Percentiles rank a stretch among this genome's conserved stretches.
These are phyloP conservation scores for Hydrolagus affinis DNA, from an alignment of 2,113 vertebrate species.

Conservation along the genomic window DNA sequence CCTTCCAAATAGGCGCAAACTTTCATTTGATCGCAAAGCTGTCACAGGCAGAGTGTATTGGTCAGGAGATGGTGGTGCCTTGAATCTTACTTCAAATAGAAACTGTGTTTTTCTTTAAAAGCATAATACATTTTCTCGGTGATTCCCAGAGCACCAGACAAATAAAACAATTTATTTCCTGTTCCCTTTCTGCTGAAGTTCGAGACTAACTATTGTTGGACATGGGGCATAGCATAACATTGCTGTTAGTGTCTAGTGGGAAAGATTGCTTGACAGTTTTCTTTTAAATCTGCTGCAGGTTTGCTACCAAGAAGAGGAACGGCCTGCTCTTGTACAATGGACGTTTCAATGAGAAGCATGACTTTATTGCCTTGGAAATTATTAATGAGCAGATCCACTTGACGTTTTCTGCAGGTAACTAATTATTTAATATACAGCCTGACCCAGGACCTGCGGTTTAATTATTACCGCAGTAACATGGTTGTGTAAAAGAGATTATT, in stretches of 20 bases:
- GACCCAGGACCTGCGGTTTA: background rate
- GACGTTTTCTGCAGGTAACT: constrained; percentile 84
- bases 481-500: background rate
- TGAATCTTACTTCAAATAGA: no score
- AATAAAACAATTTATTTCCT: no score
- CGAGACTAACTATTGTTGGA: no score
- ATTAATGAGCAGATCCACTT: constrained; percentile 83
- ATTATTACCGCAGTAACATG: background rate
- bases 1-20: background rate
- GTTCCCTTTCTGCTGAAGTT: no score
- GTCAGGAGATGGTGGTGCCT: no score
- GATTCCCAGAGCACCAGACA: no score
- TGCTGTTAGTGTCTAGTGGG: no score
- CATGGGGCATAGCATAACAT: no score
- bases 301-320: constrained; percentile 73
- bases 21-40: no score
- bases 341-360: constrained; percentile 89
- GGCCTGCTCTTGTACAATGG: constrained; percentile 87
- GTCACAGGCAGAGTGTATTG: no score
- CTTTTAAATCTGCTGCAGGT: constrained; percentile 54
- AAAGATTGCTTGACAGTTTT: background rate
- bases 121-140: no score
- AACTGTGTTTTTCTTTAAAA: no score
- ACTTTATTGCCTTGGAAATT: constrained; percentile 88
- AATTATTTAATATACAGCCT: background rate